These are phyloP conservation scores for Drosophila melanica DNA, from an alignment of 1,140 invertebrate species.

Conservation along the genomic window DNA sequence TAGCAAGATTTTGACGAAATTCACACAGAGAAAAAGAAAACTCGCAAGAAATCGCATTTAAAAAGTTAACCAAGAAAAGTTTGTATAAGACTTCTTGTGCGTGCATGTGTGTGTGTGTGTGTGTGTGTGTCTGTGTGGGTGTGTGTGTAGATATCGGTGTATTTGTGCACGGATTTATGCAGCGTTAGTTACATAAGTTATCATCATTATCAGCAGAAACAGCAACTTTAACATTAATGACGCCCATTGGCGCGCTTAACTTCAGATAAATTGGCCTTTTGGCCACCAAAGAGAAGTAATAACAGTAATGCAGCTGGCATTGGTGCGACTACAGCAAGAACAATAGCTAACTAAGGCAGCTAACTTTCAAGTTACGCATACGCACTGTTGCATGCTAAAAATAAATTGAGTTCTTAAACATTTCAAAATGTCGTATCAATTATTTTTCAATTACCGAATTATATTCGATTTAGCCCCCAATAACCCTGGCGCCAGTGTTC, in stretches of 20 bases:
- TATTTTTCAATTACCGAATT: too few species aligned
- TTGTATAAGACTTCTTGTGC: slow-evolving; percentile 20
- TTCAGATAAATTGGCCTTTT: slow-evolving; percentile 34
- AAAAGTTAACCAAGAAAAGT: slow-evolving; percentile 57
- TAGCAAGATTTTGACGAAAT: slow-evolving; percentile 33
- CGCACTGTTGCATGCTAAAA: slow-evolving; percentile 33
- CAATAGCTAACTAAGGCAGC: slow-evolving; percentile 42
- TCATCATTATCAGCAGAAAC: slow-evolving; percentile 64
- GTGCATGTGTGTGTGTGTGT: slow-evolving; percentile 23
- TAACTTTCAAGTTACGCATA: slow-evolving; percentile 51
- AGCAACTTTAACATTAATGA: slow-evolving; percentile 17
- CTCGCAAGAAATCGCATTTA: slow-evolving; percentile 50
- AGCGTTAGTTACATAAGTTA: slow-evolving; percentile 81
- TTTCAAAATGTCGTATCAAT: too few species aligned
- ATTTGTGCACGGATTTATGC: slow-evolving; percentile 74
- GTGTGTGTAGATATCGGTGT: slow-evolving; percentile 22
- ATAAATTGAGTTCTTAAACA: slow-evolving; percentile 2
- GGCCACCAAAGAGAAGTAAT: slow-evolving; percentile 42
- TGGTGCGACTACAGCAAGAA: slow-evolving; percentile 34
- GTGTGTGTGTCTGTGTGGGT: slow-evolving; percentile 24
- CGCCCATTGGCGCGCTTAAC: slow-evolving; percentile 45
- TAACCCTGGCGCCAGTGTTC: too few species aligned
- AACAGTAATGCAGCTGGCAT: slow-evolving; percentile 63
- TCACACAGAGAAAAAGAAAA: slow-evolving; percentile 10
- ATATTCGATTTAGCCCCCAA: too few species aligned